These are phyloP conservation scores for Tribolium madens DNA, from an alignment of 1,140 invertebrate species.

Conservation along the genomic window DNA sequence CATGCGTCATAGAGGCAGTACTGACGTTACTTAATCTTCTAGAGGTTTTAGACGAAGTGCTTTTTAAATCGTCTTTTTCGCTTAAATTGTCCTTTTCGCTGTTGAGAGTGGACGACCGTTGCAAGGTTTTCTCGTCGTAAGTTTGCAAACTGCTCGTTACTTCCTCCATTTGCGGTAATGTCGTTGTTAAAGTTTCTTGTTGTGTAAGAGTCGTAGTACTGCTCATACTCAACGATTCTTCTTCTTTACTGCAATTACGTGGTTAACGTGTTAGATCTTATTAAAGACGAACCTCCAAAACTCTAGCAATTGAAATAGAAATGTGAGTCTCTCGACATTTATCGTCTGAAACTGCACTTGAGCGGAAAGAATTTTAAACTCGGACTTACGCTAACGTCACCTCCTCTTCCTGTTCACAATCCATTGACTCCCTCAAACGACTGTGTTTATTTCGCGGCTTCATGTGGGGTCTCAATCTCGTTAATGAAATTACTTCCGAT, in stretches of 20 bases:
- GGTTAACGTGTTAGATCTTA: constrained; percentile 30
- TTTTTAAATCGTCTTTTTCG: constrained; percentile 56
- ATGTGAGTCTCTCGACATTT: constrained; percentile 19
- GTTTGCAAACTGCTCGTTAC: constrained; percentile 61
- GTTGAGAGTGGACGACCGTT: constrained; percentile 60
- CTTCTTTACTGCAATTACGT: constrained; percentile 56
- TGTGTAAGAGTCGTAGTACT: constrained; percentile 61
- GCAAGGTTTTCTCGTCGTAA: constrained; percentile 61
- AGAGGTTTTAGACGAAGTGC: constrained; percentile 43
- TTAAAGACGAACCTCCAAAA: constrained; percentile 23
- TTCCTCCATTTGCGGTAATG: constrained; percentile 59
- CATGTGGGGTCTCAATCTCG: constrained; percentile 67
- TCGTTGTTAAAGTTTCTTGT: constrained; percentile 53
- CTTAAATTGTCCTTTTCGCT: constrained; percentile 58
- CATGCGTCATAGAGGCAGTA: constrained; percentile 71
- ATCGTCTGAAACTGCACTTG: constrained; percentile 40
- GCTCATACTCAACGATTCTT: constrained; percentile 57
- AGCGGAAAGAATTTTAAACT: constrained; percentile 9
- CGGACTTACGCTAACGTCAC: constrained; percentile 60
- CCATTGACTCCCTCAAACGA: constrained; percentile 67
- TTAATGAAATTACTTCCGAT: constrained; percentile 78
- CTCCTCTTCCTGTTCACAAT: constrained; percentile 62
- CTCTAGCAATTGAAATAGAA: constrained; percentile 8
- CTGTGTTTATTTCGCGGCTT: constrained; percentile 66
- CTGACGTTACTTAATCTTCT: constrained; percentile 61